These are phyloP conservation scores for Calypte anna DNA, from an alignment of 2,113 vertebrate genomes.

Conservation along the genomic window DNA sequence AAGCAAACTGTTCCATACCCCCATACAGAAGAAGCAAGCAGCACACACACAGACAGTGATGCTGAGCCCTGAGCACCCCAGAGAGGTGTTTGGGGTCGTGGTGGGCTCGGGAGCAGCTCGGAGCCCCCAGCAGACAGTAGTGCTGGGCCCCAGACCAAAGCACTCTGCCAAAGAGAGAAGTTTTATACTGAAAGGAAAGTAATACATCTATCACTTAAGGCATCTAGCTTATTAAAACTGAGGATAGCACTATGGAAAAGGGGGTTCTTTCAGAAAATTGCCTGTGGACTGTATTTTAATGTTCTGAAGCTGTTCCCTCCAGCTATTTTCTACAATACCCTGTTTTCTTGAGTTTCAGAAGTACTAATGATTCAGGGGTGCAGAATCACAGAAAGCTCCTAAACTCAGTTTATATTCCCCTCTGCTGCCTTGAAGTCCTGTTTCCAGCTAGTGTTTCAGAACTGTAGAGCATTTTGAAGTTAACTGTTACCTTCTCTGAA, in stretches of 20 bases:
- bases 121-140: background rate
- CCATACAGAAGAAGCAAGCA: background rate
- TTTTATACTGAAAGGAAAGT: background rate
- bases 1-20: background rate
- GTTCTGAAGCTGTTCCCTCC: conserved; percentile 51
- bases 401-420: background rate
- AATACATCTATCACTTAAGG: conserved; percentile 38
- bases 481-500: conserved; percentile 10
- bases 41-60: background rate
- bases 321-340: conserved; percentile 58
- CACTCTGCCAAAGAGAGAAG: background rate
- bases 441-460: conserved; percentile 31
- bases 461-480: background rate
- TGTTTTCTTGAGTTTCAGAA: conserved; percentile 54
- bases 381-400: conserved; percentile 47
- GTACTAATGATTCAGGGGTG: conserved; percentile 32
- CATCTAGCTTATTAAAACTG: conserved; percentile 45
- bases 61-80: background rate
- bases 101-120: rapidly evolving
- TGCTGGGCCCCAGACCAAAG: background rate
- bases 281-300: conserved; percentile 53
- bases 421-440: conserved; percentile 36
- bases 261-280: conserved; percentile 29
- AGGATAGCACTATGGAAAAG: conserved; percentile 25
- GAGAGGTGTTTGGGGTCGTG: background rate